Evolutionary conservation across 2,888 invertebrate genomes (phyloP).

Genomic region (Nesidiocoris tenuis): DNA sequence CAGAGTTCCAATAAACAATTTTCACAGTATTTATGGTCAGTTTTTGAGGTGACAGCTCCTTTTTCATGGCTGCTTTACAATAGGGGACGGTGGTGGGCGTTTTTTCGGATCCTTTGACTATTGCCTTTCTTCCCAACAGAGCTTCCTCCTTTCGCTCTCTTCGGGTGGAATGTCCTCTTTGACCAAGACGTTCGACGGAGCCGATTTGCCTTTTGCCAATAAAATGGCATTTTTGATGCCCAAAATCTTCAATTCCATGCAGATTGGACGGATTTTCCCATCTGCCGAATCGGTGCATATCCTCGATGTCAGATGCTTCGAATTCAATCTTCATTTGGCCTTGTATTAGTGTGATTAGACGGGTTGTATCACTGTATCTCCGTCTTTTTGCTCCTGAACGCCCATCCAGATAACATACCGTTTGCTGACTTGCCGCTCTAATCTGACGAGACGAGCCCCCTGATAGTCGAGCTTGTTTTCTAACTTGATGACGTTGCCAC

Average conservation of each 20-base stretch:
- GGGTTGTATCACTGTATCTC: neutral
- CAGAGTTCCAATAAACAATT: neutral
- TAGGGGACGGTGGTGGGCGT: conserved; percentile 2
- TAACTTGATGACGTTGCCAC: neutral
- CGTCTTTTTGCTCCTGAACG: neutral
- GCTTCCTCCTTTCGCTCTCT: conserved; percentile 15
- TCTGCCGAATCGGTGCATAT: neutral
- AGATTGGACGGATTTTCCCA: neutral
- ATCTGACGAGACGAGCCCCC: neutral
- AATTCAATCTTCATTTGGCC: neutral
- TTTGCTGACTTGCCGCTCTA: neutral
- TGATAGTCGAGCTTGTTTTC: neutral
- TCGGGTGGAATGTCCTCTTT: conserved; percentile 24
- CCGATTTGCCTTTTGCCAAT: neutral
- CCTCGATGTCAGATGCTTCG: neutral
- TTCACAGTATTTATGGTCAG: neutral
- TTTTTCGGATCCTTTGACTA: neutral
- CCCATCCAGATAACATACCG: neutral
- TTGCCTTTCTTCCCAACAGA: neutral
- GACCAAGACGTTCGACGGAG: neutral
- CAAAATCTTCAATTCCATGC: neutral
- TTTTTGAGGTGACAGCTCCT: neutral
- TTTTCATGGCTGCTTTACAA: conserved; percentile 1
- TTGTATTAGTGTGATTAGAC: neutral
- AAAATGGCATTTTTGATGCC: neutral